These are phyloP conservation scores for Synanthedon formicaeformis DNA, from an alignment of 2,888 invertebrate genomes.

Conservation along the genomic window DNA sequence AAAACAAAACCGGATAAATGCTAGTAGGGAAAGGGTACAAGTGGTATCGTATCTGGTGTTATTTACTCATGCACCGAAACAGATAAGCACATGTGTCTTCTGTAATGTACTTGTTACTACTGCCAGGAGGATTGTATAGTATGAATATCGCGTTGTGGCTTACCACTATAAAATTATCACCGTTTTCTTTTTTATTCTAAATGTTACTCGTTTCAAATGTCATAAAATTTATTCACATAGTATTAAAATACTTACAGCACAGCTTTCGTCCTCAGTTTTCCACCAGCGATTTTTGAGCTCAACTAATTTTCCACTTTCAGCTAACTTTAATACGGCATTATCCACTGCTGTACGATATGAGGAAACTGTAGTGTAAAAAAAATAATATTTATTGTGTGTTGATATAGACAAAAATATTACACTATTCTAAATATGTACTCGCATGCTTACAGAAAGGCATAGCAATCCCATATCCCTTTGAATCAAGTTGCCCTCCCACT, in stretches of 20 bases:
- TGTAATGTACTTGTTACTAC: no score
- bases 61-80: no score
- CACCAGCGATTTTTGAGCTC: slow-evolving; percentile 93
- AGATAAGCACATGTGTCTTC: no score
- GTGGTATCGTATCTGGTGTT: no score
- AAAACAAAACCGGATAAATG: no score
- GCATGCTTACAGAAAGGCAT: slow-evolving; percentile 83
- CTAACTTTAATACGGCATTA: slow-evolving; percentile 88
- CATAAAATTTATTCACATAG: no score
- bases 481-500: slow-evolving; percentile 82
- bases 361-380: slow-evolving; percentile 61
- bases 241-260: slow-evolving; percentile 49
- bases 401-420: not conserved
- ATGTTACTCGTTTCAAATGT: no score
- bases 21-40: no score
- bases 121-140: no score
- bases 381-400: not conserved
- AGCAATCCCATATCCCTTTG: slow-evolving; percentile 93
- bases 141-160: no score
- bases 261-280: slow-evolving; percentile 75
- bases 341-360: slow-evolving; percentile 85
- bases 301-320: slow-evolving; percentile 87
- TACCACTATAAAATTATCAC: no score
- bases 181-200: no score
- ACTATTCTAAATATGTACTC: not conserved